Base-by-base conservation (phyloP, 2,888 invertebrate species). In the Alitta virens region DNA sequence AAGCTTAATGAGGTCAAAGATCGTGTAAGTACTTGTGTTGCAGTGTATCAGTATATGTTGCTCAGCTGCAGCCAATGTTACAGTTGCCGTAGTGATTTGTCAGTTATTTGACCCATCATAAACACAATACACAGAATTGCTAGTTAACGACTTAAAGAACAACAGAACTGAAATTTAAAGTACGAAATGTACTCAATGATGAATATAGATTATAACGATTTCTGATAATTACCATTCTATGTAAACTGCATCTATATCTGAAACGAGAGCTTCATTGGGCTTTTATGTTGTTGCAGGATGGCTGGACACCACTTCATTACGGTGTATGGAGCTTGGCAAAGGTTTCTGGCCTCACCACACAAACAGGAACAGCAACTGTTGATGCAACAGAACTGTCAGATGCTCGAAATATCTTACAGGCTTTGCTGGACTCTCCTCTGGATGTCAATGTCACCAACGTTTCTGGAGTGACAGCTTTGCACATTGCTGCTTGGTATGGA, bases 401-500 rank as follows among this genome's bases (percentile, higher is more conserved):
- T 9, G 55, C 60, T 1, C 42, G 53, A 14, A 46, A 60, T 2
- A 64, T 64, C 27, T 52, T 64, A 23, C 25, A 56, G 21, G 25
- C 54, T 23, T 42, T 64, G 46, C 42, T 66, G 24, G 50, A 46
- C n/a, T 38, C 56, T 26, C 59, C 61, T 9, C 33, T 26, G 40
- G 40, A 55, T 40, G 50, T 54, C 2, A 52, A 49, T n/a, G 61
- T 53, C 16, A 27, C 40, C 23, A 68, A 68, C 46, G 50, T 62
- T 16, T 65, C 67, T 27, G 64, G 62, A 25, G 63, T 69, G 40
- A 64, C 66, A 14, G 26, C 51, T 38, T 54, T 69, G n/a, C 69
- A 69, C 33, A 23, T 69, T 26, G 68, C 61, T 12, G 63, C 64
- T 54, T 68, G 65, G 68, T 69, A 68, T 49, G 66, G 66, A 7